Evolutionary conservation across 1,140 invertebrate genomes (phyloP).

Genomic region (Laupala kohalensis): DNA sequence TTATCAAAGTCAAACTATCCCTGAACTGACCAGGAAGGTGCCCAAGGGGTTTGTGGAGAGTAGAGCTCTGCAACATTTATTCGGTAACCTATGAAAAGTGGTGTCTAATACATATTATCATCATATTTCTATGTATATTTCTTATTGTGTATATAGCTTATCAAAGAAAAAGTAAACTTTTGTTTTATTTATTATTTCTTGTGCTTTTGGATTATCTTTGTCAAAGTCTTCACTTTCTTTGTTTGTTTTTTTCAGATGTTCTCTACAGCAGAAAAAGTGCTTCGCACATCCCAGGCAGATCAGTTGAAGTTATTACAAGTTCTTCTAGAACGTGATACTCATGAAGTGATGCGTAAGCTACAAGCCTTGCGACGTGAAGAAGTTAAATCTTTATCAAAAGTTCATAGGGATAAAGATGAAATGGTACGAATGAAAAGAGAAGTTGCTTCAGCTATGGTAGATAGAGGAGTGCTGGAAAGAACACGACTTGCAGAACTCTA

Average conservation of each 20-base stretch:
- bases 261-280: conserved; percentile 59
- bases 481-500: conserved; percentile 58
- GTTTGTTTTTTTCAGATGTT: conserved; percentile 34
- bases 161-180: too few species aligned
- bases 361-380: conserved; percentile 71
- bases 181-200: not conserved
- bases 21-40: too few species aligned
- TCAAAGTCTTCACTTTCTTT: not conserved
- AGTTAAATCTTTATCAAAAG: conserved; percentile 66
- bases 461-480: conserved; percentile 68
- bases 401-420: conserved; percentile 79
- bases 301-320: conserved; percentile 61
- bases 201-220: not conserved
- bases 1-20: too few species aligned
- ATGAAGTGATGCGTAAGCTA: conserved; percentile 69
- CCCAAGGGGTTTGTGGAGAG: too few species aligned
- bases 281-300: conserved; percentile 59
- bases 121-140: too few species aligned
- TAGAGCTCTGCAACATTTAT: too few species aligned
- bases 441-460: conserved; percentile 58
- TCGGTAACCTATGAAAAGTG: too few species aligned
- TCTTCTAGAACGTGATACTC: conserved; percentile 59
- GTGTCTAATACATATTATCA: too few species aligned
- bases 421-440: conserved; percentile 61
- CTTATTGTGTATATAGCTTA: too few species aligned